Percentiles rank a stretch among this genome's conserved stretches.
phyloP scores from a whole-genome alignment of 2,113 vertebrate genomes.

The Neodontobutis hainanensis region DNA sequence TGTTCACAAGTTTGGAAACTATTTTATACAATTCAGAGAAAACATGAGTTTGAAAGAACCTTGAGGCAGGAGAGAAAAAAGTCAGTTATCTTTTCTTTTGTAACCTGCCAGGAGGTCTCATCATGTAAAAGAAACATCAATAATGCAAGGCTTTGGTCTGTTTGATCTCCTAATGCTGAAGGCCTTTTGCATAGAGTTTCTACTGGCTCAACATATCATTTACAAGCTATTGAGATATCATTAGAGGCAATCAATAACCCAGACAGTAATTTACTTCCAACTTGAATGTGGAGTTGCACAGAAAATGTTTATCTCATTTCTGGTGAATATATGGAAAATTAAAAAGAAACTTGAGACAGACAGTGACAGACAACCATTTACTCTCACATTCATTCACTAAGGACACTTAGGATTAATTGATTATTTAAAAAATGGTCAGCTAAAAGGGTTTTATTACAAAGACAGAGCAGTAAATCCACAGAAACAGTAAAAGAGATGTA shows the following conservation, averaged over 20 bases:
- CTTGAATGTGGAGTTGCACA: slow-evolving; percentile 1
- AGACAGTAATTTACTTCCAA: slow-evolving; percentile 22
- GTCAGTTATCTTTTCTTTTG: slow-evolving; percentile 19
- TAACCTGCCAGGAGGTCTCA: slow-evolving; percentile 57
- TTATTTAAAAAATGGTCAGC: too few relatives aligned
- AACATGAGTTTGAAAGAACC: slow-evolving; percentile 1
- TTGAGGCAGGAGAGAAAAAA: slow-evolving; percentile 22
- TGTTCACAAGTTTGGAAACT: slow-evolving; percentile 59
- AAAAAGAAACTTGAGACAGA: background rate
- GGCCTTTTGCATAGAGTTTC: slow-evolving; percentile 30
- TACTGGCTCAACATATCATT: slow-evolving; percentile 43
- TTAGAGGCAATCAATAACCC: slow-evolving; percentile 45
- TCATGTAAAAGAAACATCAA: slow-evolving; percentile 70
- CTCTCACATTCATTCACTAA: too few relatives aligned
- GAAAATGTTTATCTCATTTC: background rate
- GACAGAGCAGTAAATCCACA: too few relatives aligned
- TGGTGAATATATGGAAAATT: background rate
- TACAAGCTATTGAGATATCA: slow-evolving; percentile 32
- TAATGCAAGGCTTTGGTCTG: slow-evolving; percentile 65
- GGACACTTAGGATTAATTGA: too few relatives aligned
- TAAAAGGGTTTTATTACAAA: too few relatives aligned
- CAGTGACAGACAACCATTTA: too few relatives aligned
- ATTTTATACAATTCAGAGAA: slow-evolving; percentile 35
- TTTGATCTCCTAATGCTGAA: slow-evolving; percentile 47
- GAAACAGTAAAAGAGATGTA: too few relatives aligned